A percentile compares a stretch with the other conserved stretches of the same genome.
Evolutionary conservation across 2,888 invertebrate species (phyloP).

Genomic region (Oeneis ivallda): DNA sequence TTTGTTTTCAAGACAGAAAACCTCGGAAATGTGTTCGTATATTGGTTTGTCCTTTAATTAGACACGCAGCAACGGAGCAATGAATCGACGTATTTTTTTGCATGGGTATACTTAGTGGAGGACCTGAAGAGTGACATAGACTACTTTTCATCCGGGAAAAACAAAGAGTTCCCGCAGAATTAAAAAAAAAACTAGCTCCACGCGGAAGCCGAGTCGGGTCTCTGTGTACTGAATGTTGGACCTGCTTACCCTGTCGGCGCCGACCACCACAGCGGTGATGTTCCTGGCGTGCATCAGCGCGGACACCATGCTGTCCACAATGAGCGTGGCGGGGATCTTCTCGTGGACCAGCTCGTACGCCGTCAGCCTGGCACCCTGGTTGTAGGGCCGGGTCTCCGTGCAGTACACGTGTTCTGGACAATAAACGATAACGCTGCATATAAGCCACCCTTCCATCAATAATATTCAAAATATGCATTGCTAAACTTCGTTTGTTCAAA

Average conservation of each 20-base stretch:
- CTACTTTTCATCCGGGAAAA: neutral
- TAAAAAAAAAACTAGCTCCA: neutral
- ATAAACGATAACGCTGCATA: too few species aligned
- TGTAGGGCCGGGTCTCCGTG: constrained; percentile 99
- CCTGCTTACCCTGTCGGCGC: constrained; percentile 92
- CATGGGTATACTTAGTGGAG: too few species aligned
- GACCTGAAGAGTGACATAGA: too few species aligned
- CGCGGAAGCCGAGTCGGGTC: neutral
- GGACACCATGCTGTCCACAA: constrained; percentile 98
- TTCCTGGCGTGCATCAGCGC: constrained; percentile 91
- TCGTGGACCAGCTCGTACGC: constrained; percentile 97
- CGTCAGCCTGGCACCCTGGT: constrained; percentile 97
- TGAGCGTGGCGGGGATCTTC: constrained; percentile 94
- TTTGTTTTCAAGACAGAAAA: too few species aligned
- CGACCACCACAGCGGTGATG: constrained; percentile 96
- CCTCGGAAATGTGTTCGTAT: neutral
- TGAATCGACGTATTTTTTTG: too few species aligned
- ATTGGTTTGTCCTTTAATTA: neutral
- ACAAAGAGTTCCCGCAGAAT: too few species aligned
- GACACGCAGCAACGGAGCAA: too few species aligned
- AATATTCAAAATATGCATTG: too few species aligned
- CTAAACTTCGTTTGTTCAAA: too few species aligned
- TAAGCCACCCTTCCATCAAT: too few species aligned
- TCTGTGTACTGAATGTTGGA: neutral
- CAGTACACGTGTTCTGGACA: constrained; percentile 93